These are phyloP conservation scores for Hemistola chrysoprasaria DNA, from an alignment of 2,888 invertebrate genomes.

Conservation along the genomic window DNA sequence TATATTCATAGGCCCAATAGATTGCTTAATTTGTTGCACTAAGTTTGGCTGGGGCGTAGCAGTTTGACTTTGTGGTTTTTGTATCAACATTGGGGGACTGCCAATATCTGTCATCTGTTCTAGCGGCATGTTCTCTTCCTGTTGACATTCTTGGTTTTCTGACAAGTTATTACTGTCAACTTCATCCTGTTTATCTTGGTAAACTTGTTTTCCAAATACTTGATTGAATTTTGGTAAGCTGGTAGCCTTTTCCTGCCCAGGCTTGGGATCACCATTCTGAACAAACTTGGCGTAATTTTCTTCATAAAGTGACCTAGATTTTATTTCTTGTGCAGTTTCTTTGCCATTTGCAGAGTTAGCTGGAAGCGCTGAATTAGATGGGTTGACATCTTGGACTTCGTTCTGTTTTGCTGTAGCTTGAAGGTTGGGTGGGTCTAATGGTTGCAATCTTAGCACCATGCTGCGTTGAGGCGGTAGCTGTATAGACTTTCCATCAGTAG, in stretches of 20 bases:
- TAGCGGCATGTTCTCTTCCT: slow-evolving; percentile 58
- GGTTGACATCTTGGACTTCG: slow-evolving; percentile 53
- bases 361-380: slow-evolving; percentile 38
- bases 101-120: slow-evolving; percentile 63
- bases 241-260: slow-evolving; percentile 66
- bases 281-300: slow-evolving; percentile 82
- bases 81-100: slow-evolving; percentile 64
- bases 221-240: slow-evolving; percentile 89
- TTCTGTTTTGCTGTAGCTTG: slow-evolving; percentile 44
- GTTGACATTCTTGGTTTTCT: slow-evolving; percentile 53
- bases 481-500: slow-evolving; percentile 82
- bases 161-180: slow-evolving; percentile 32
- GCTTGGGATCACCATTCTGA: slow-evolving; percentile 64
- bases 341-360: slow-evolving; percentile 43
- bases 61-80: slow-evolving; percentile 55
- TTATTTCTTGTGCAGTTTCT: slow-evolving; percentile 63
- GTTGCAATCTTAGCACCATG: slow-evolving; percentile 75
- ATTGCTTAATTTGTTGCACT: slow-evolving; percentile 76
- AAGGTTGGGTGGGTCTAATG: slow-evolving; percentile 61
- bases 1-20: slow-evolving; percentile 79
- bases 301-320: slow-evolving; percentile 77
- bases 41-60: slow-evolving; percentile 60
- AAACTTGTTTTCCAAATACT: slow-evolving; percentile 89
- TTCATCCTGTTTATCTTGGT: slow-evolving; percentile 70
- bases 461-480: slow-evolving; percentile 79